Percentiles rank a stretch among this genome's conserved stretches.
Conservation (phyloP, 2,797 vertebrate genomes). For the Chloroceryle amazona region DNA sequence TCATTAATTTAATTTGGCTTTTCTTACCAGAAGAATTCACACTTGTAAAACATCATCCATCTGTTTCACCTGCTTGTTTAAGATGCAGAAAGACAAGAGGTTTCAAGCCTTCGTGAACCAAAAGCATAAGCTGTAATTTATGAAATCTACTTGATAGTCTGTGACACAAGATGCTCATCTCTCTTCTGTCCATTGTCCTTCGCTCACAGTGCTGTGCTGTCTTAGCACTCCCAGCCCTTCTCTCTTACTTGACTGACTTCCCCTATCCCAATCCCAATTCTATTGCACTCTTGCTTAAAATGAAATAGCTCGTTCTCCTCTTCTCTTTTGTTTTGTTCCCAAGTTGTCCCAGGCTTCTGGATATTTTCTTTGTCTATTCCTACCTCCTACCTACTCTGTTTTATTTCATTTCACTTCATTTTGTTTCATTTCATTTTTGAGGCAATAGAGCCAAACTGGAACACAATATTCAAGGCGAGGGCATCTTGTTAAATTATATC, state of each 20-base stretch:
- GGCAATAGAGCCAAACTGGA: not conserved
- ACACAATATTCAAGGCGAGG: not conserved
- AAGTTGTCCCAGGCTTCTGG: not conserved
- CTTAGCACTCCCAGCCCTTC: not conserved
- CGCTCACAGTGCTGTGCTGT: not conserved
- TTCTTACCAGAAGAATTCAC: not conserved
- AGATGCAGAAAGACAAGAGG: not conserved
- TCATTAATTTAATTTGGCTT: not conserved
- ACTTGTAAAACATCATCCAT: slow-evolving; percentile 4
- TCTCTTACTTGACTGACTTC: not conserved
- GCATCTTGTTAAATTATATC: not conserved
- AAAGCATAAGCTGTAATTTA: not conserved
- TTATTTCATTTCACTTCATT: not conserved
- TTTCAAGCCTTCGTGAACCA: not conserved
- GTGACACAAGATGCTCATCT: not conserved
- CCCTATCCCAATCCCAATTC: not conserved
- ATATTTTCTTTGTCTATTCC: not conserved
- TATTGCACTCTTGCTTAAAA: not conserved
- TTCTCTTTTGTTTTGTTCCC: not conserved
- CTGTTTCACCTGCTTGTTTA: not conserved
- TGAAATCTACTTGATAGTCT: not conserved
- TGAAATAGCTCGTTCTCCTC: not conserved
- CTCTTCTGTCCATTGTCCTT: not conserved
- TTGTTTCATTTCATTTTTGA: slow-evolving; percentile 16
- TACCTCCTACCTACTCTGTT: not conserved